A percentile compares a stretch with the other conserved stretches of the same genome.
These are phyloP conservation scores for Saturnia pavonia DNA, from an alignment of 2,888 invertebrate genomes.

Conservation along the genomic window DNA sequence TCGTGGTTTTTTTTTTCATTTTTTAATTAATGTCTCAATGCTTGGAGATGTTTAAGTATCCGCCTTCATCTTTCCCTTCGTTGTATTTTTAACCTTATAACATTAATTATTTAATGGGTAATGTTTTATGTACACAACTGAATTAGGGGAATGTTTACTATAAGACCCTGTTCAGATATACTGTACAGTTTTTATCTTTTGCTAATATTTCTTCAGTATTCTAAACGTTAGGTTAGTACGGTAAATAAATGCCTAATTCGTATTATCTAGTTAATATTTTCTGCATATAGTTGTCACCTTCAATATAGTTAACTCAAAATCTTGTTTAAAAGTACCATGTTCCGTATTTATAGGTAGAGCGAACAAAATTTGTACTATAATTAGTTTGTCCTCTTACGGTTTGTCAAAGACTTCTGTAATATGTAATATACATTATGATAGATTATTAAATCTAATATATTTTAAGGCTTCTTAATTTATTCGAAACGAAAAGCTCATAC, in stretches of 20 bases:
- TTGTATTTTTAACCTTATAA: background rate
- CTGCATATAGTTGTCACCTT: background rate
- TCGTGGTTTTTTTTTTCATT: background rate
- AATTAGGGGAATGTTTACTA: background rate
- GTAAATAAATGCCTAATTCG: background rate
- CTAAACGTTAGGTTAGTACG: no score
- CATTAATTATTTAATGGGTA: background rate
- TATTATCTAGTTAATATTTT: background rate
- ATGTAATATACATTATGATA: no score
- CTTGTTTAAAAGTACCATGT: background rate
- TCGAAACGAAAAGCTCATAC: no score
- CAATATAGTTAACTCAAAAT: background rate
- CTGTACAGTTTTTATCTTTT: no score
- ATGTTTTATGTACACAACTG: background rate
- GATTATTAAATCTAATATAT: no score
- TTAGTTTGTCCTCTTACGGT: no score
- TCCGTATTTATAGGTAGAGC: no score
- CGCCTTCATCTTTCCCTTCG: background rate
- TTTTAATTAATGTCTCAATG: slow-evolving; percentile 14
- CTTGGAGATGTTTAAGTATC: slow-evolving; percentile 9
- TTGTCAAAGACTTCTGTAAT: no score
- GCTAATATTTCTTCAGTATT: no score
- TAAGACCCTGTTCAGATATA: background rate
- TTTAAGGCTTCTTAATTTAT: no score
- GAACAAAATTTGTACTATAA: no score